Conservation (phyloP, 2,113 vertebrate genomes). For the Macquaria australasica region DNA sequence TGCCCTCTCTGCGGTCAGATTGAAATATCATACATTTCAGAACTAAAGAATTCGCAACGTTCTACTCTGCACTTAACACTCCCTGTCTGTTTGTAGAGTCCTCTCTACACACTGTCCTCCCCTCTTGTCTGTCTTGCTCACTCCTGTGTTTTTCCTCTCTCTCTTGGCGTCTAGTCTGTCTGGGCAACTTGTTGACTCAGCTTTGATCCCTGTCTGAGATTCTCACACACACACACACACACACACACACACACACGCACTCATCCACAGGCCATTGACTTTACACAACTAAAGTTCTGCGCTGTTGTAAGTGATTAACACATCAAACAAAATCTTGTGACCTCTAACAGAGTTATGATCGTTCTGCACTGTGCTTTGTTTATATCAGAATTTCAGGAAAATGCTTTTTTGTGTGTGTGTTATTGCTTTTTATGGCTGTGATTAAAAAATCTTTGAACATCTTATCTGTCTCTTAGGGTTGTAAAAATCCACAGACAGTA, state of each 20-base stretch:
- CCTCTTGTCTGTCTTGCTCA: neutral
- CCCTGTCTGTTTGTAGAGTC: neutral
- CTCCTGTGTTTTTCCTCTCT: constrained; percentile 2
- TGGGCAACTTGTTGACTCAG: constrained; percentile 42
- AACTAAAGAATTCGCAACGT: neutral
- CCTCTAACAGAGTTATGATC: neutral
- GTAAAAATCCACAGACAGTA: neutral
- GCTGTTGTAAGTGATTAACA: constrained; percentile 1
- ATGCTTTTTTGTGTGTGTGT: neutral
- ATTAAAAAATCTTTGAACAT: neutral
- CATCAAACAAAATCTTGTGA: neutral
- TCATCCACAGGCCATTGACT: neutral
- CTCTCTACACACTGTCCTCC: neutral
- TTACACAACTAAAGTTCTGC: neutral
- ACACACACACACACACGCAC: neutral
- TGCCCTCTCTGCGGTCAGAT: neutral
- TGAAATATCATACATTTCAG: constrained; percentile 40
- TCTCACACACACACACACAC: neutral
- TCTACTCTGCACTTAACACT: neutral
- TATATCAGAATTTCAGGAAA: neutral
- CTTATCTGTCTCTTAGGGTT: neutral
- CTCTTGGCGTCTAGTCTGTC: constrained; percentile 13
- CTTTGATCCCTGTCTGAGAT: constrained; percentile 45
- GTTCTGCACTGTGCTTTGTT: neutral
- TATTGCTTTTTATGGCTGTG: neutral